A percentile compares a stretch with the other conserved stretches of the same genome.
These are phyloP conservation scores for Martes flavigula DNA, from an alignment of 2,797 vertebrate genomes.

Conservation along the genomic window DNA sequence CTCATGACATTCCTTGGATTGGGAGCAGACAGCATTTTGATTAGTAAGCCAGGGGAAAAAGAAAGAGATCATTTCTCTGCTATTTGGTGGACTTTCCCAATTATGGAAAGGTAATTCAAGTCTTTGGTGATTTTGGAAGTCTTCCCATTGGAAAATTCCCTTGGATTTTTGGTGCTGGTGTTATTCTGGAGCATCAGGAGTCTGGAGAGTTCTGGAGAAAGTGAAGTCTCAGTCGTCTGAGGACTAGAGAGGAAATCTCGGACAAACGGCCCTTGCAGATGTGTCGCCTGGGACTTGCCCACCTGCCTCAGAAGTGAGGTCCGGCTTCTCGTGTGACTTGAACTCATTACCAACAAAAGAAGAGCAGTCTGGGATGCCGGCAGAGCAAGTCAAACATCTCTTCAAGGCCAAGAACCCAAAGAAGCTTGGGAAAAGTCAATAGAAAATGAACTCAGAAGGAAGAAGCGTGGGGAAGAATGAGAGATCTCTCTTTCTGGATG, in stretches of 20 bases:
- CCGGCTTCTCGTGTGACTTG: neutral
- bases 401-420: neutral
- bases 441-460: constrained; percentile 8
- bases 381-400: neutral
- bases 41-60: constrained; percentile 51
- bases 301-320: neutral
- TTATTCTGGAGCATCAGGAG: constrained; percentile 27
- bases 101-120: constrained; percentile 71
- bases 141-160: constrained; percentile 62
- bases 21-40: constrained; percentile 41
- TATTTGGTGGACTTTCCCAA: constrained; percentile 49
- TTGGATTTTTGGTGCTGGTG: constrained; percentile 24
- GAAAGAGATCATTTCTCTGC: constrained; percentile 38
- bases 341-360: constrained; percentile 34
- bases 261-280: neutral
- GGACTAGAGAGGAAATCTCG: neutral
- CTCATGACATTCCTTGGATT: constrained; percentile 66
- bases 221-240: neutral
- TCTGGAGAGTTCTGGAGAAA: neutral
- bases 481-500: neutral
- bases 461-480: neutral
- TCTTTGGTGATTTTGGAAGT: constrained; percentile 60
- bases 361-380: neutral
- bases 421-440: constrained; percentile 2
- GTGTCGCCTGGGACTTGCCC: neutral